Percentiles rank a stretch among this genome's conserved stretches.
Conservation (phyloP, 2,797 vertebrate species). For the Antrozous pallidus region DNA sequence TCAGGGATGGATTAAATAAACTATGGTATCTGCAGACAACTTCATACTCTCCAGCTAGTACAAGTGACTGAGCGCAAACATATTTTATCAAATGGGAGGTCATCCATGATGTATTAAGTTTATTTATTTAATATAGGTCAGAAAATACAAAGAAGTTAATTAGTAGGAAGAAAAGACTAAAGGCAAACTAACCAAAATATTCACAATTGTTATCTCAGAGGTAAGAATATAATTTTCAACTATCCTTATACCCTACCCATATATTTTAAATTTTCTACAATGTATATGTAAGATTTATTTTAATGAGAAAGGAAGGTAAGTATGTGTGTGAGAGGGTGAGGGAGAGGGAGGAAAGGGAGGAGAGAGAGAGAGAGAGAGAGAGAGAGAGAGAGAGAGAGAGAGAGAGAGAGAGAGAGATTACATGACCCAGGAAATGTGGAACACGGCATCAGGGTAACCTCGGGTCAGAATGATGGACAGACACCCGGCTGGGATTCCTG, state of each 20-base stretch:
- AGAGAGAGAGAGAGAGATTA: too few relatives aligned
- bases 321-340: not conserved
- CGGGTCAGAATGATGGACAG: not conserved
- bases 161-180: not conserved
- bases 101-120: not conserved
- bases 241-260: not conserved
- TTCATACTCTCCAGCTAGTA: not conserved
- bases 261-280: not conserved
- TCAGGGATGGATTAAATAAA: not conserved
- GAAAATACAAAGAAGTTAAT: constrained; percentile 14
- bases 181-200: not conserved
- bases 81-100: not conserved
- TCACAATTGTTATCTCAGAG: not conserved
- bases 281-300: not conserved
- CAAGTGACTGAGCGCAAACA: not conserved
- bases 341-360: too few relatives aligned
- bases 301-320: not conserved
- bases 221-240: not conserved
- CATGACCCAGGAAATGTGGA: not conserved
- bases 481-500: too few relatives aligned
- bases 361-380: too few relatives aligned
- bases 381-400: too few relatives aligned
- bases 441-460: not conserved
- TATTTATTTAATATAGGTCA: constrained; percentile 4
- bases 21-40: not conserved